Base-by-base conservation (phyloP, 2,113 vertebrate genomes). In the Sebastes fasciatus region DNA sequence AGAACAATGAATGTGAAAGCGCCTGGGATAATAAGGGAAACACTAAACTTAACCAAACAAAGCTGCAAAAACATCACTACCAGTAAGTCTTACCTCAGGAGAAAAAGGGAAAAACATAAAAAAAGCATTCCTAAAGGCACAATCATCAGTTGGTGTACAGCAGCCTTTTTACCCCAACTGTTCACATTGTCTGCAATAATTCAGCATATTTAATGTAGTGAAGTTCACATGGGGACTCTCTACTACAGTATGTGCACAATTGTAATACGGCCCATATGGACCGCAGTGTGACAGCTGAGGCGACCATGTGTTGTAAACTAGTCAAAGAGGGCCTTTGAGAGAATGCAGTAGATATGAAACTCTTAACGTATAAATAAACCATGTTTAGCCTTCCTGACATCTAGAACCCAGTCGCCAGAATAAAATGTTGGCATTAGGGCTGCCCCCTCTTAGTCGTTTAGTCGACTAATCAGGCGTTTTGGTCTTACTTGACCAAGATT, bases 21-120 rank as follows among this genome's bases (percentile, higher is more conserved):
- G 23, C 40, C 60, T 61, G 63, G 86, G 83, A 89, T 84, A 83
- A 85, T 64, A 26, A 13, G 2, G 83, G 91, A 86, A 93, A 91
- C 68, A 88, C 79, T 87, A 84, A 85, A 84, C 86, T 80, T 84
- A 86, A 86, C 79, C 68, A 92, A 92, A 90, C 87, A 93, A 93
- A 94, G 91, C 93, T 94, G 91, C 86, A 74, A 86, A 91, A 94
- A 93, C 90, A 93, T 71, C 74, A 80, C 88, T 88, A 90, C 88
- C 90, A 93, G 90, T 89, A 94, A 93, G 79, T 84, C 85, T 84
- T 70, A 81, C 89, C 88, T 84, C 91, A 71, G 58, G 80, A 79
- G 76, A 61, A 79, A 73, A 79, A 77, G 12, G 52, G 61, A 65
- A 86, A 89, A 77, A 65, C 8, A 71, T 26, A 42, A 76, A 81